Evolutionary conservation across 1,140 invertebrate genomes (phyloP).

Genomic region (Holcopasites calliopsidis): DNA sequence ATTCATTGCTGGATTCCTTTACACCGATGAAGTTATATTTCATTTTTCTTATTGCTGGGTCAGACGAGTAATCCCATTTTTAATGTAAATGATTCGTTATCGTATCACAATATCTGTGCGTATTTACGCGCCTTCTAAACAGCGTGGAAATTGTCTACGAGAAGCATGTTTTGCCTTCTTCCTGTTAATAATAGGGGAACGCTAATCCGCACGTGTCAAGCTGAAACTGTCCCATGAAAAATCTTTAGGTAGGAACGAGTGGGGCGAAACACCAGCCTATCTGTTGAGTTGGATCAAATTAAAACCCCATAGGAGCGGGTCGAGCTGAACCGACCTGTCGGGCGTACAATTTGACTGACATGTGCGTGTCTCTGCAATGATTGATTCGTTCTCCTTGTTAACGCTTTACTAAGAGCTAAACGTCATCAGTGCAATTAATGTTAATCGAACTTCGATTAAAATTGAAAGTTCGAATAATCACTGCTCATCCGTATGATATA

Average conservation of each 20-base stretch:
- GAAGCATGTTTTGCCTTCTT: no score
- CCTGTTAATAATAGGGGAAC: neutral
- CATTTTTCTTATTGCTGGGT: no score
- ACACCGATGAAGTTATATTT: no score
- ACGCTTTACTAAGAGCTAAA: slow-evolving; percentile 1
- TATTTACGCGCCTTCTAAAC: no score
- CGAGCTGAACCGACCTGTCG: slow-evolving; percentile 21
- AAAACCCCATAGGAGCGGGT: slow-evolving; percentile 44
- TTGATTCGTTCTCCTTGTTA: slow-evolving; percentile 50
- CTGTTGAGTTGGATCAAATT: slow-evolving; percentile 54
- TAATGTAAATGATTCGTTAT: no score
- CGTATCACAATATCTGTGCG: no score
- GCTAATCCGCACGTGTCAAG: neutral
- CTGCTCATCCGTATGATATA: no score
- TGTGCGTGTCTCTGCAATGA: slow-evolving; percentile 58
- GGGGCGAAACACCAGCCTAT: slow-evolving; percentile 39
- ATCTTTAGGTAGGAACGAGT: slow-evolving; percentile 7
- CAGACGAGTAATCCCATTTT: no score
- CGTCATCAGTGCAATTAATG: no score
- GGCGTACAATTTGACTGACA: slow-evolving; percentile 46
- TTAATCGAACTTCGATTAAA: no score
- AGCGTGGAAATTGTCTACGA: no score
- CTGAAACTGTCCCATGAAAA: slow-evolving; percentile 11
- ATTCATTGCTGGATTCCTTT: neutral
- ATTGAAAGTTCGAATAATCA: no score